These are phyloP conservation scores for Anolis apletophallus DNA, from an alignment of 2,797 vertebrate genomes.

Conservation along the genomic window DNA sequence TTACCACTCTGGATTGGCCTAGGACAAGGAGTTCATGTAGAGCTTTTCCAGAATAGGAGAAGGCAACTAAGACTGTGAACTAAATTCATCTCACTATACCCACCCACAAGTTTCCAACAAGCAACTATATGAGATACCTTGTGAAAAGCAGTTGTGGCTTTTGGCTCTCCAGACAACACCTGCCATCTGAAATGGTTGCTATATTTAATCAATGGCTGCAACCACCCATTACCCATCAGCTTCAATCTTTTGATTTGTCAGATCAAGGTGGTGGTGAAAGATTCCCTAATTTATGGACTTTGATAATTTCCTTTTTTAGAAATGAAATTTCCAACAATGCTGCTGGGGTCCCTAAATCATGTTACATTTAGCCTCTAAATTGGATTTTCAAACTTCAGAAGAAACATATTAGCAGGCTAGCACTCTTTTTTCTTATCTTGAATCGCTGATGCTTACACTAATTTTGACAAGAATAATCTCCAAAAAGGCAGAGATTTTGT, in stretches of 20 bases:
- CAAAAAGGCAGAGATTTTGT: slow-evolving; percentile 68
- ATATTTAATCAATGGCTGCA: no score
- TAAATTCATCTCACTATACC: no score
- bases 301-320: slow-evolving; percentile 50
- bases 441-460: slow-evolving; percentile 73
- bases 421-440: slow-evolving; percentile 73
- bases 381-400: slow-evolving; percentile 72
- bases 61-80: no score
- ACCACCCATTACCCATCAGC: neutral
- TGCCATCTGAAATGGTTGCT: no score
- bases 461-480: slow-evolving; percentile 75
- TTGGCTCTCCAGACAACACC: no score
- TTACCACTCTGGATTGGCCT: no score
- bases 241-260: neutral
- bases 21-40: no score
- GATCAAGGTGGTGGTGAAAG: slow-evolving; percentile 14
- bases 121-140: no score
- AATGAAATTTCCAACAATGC: slow-evolving; percentile 61
- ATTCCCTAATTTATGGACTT: slow-evolving; percentile 15
- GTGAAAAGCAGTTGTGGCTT: no score
- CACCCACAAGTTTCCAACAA: no score
- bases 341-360: slow-evolving; percentile 65
- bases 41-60: no score
- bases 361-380: slow-evolving; percentile 68
- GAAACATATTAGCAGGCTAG: slow-evolving; percentile 64